Percentiles rank a stretch among this genome's conserved stretches.
phyloP scores from a whole-genome alignment of 2,113 vertebrate genomes.

The Nerophis ophidion region DNA sequence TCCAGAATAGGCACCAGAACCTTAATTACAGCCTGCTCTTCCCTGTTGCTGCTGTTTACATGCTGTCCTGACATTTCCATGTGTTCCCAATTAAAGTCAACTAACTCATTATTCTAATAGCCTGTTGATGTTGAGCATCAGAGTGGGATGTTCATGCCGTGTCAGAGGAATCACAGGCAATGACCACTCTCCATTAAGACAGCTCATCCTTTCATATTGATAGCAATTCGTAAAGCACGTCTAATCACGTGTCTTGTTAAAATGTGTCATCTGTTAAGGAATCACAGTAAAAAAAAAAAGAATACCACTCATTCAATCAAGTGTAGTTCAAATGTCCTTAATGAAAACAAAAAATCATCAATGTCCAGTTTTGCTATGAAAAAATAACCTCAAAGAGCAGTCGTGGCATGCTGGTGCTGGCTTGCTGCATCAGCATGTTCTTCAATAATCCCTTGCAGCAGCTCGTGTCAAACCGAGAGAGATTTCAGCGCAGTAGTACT shows the following conservation, averaged over 20 bases:
- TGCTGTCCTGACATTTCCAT: slow-evolving; percentile 32
- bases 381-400: slow-evolving; percentile 9
- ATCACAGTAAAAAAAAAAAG: slow-evolving; percentile 1
- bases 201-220: slow-evolving; percentile 16
- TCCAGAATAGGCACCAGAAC: slow-evolving; percentile 65
- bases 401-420: slow-evolving; percentile 12
- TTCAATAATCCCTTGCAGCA: slow-evolving; percentile 21
- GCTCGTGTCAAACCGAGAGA: slow-evolving; percentile 6
- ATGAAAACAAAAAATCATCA: background rate
- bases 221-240: slow-evolving; percentile 26
- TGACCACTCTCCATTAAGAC: slow-evolving; percentile 23
- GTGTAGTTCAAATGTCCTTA: slow-evolving; percentile 8
- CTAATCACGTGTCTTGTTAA: slow-evolving; percentile 16
- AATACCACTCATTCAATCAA: background rate
- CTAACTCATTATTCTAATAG: slow-evolving; percentile 20
- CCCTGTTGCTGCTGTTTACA: slow-evolving; percentile 32
- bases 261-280: slow-evolving; percentile 1
- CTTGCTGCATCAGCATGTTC: slow-evolving; percentile 15
- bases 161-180: slow-evolving; percentile 20
- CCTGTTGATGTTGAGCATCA: slow-evolving; percentile 18
- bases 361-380: background rate
- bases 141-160: slow-evolving; percentile 8
- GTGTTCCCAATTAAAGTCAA: background rate
- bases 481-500: slow-evolving; percentile 17
- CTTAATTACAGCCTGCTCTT: slow-evolving; percentile 26